Evolutionary conservation across 2,888 invertebrate species (phyloP).

Genomic region (Eupithecia tripunctaria): DNA sequence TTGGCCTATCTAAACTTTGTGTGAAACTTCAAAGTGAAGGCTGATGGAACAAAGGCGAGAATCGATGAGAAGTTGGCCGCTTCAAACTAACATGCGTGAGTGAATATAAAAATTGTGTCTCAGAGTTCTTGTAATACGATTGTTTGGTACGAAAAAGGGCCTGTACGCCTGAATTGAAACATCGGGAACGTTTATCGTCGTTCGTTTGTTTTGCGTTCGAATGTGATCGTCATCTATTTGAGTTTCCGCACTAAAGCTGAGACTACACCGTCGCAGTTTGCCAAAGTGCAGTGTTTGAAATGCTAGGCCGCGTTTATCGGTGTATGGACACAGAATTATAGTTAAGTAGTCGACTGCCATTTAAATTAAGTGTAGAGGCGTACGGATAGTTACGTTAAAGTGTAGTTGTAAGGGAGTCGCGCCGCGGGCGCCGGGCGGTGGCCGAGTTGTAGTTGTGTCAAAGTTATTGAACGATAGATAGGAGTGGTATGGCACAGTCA

Average conservation of each 20-base stretch:
- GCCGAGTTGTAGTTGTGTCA: conserved; percentile 47
- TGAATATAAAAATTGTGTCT: neutral
- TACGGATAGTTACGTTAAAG: conserved; percentile 15
- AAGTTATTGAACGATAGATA: conserved; percentile 24
- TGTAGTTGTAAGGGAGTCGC: conserved; percentile 27
- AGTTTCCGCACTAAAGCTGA: neutral
- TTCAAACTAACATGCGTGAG: conserved; percentile 2
- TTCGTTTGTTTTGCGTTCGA: conserved; percentile 7
- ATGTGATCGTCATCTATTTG: neutral
- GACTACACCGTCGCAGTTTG: neutral
- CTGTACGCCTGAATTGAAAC: neutral
- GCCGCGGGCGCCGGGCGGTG: conserved; percentile 17
- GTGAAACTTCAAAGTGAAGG: neutral
- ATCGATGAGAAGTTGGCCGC: neutral
- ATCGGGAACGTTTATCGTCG: conserved; percentile 10
- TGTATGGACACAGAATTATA: conserved; percentile 31
- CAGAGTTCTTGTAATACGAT: neutral
- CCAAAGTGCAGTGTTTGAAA: neutral
- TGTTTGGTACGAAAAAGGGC: neutral
- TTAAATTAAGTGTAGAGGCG: conserved; percentile 50
- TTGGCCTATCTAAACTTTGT: neutral
- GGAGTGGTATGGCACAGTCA: neutral
- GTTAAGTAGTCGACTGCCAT: conserved; percentile 60
- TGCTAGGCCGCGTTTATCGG: conserved; percentile 4
- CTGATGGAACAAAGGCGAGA: neutral